Evolutionary conservation across 1,140 invertebrate species (phyloP), one percentile per base, ranked within the genome.

Genomic region (Microplitis mediator): DNA sequence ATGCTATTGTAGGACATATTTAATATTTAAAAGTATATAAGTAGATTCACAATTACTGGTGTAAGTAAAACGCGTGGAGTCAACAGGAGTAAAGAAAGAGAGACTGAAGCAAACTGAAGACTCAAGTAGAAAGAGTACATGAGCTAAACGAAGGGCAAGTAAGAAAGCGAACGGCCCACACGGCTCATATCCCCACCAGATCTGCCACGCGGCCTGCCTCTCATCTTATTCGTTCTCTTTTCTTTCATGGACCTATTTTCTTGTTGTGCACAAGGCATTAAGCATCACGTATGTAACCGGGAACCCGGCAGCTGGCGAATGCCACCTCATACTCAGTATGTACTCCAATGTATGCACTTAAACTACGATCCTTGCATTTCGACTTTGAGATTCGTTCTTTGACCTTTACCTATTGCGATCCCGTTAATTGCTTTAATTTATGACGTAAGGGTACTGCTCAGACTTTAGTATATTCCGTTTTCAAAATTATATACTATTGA

Each of bases 231-330:
- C 63, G 8, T 32, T 16, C 13, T 36, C 16, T 16, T 32, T 51
- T 14, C 51, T 45, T 69, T 75, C 72, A 71, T 72, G 16, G 31
- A 76, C 78, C 79, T 81, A 80, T 78, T 83, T 85, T 83, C 80
- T 84, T 84, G 80, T 79, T 79, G 62, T 45, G 56, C 58, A 45
- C 50, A 63, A 84, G 83, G 84, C 84, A 86, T 85, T 84, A 83
- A 85, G 85, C 84, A 23, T 23, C 23, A 86, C 84, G 82, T 85
- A 85, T 82, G 84, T 82, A 82, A 83, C 83, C 85, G 86, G 84
- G 84, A 86, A 85, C 82, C 83, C 83, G 85, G 84, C 86, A 87
- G 85, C 85, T 87, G 86, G 83, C 84, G 81, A 86, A 85, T 86
- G 83, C 84, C 81, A 80, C 79, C 76, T 76, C 77, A 66, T 45